A percentile compares a stretch with the other conserved stretches of the same genome.
These are phyloP conservation scores for Pterophyllum scalare DNA, from an alignment of 2,113 vertebrate species.

Conservation along the genomic window DNA sequence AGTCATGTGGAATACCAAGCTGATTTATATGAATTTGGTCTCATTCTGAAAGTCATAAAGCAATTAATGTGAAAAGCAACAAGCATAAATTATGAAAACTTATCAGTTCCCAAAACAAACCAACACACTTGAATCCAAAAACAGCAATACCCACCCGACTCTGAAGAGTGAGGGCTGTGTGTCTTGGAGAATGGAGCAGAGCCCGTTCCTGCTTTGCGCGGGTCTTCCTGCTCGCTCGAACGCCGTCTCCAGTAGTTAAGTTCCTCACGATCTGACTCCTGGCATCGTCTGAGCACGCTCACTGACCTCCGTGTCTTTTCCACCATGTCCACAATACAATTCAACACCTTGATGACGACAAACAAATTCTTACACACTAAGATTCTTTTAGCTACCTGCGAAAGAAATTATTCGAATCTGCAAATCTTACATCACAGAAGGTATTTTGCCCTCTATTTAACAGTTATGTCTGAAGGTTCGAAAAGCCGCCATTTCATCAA, in stretches of 20 bases:
- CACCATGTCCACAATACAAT: constrained; percentile 99
- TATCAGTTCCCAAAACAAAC: fast-evolving
- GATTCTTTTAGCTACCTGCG: not conserved
- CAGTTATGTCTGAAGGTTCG: not conserved
- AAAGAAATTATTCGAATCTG: not conserved
- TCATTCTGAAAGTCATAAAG: not conserved
- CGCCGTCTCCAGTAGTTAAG: constrained; percentile 96
- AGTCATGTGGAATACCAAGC: not conserved
- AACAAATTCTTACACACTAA: not conserved
- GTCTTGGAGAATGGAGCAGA: constrained; percentile 83
- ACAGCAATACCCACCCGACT: constrained; percentile 83
- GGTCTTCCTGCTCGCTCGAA: constrained; percentile 90
- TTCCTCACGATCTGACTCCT: constrained; percentile 95
- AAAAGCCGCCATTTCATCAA: not conserved
- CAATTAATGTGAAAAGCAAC: fast-evolving
- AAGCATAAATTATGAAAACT: not conserved
- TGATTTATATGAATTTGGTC: not conserved
- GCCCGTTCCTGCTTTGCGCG: constrained; percentile 84
- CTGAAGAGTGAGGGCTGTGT: constrained; percentile 90
- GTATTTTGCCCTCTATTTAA: not conserved
- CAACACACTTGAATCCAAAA: fast-evolving
- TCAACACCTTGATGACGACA: constrained; percentile 85
- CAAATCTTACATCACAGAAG: too few species aligned
- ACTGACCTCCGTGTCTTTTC: constrained; percentile 96
- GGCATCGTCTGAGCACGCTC: constrained; percentile 93